Conservation (phyloP, 1,140 invertebrate genomes). For the Panulirus ornatus region DNA sequence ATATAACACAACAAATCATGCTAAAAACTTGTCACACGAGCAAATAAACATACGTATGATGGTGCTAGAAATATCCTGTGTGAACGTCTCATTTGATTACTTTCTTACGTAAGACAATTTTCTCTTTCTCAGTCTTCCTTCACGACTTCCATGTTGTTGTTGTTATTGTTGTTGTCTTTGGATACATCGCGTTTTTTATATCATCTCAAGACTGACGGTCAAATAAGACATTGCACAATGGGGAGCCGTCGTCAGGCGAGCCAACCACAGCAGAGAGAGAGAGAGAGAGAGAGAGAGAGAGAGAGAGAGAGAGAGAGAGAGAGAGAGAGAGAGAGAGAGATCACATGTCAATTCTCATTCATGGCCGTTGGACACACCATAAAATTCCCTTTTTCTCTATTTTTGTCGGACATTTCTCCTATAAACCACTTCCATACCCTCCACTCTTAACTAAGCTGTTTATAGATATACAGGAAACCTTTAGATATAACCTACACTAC, state of each 20-base stretch:
- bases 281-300: constrained; percentile 7
- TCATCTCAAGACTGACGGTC: neutral
- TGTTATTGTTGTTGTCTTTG: neutral
- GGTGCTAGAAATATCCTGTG: neutral
- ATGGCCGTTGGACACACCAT: neutral
- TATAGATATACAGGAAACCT: too few relatives aligned
- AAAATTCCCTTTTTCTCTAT: neutral
- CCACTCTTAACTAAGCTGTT: too few relatives aligned
- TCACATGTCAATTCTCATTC: neutral
- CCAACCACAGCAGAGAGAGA: neutral
- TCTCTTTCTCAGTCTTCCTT: neutral
- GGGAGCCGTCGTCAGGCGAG: neutral
- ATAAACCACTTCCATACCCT: too few relatives aligned
- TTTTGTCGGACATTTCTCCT: too few relatives aligned
- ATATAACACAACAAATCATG: neutral
- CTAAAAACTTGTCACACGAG: neutral
- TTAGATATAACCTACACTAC: too few relatives aligned
- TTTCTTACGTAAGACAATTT: neutral
- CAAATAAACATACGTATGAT: neutral
- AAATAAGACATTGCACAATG: neutral
- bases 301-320: constrained; percentile 7
- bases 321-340: constrained; percentile 5
- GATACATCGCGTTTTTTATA: neutral
- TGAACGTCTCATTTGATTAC: neutral
- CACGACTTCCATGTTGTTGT: neutral